Evolutionary conservation across 2,797 vertebrate genomes (phyloP).

Genomic region (Aphelocoma californica): DNA sequence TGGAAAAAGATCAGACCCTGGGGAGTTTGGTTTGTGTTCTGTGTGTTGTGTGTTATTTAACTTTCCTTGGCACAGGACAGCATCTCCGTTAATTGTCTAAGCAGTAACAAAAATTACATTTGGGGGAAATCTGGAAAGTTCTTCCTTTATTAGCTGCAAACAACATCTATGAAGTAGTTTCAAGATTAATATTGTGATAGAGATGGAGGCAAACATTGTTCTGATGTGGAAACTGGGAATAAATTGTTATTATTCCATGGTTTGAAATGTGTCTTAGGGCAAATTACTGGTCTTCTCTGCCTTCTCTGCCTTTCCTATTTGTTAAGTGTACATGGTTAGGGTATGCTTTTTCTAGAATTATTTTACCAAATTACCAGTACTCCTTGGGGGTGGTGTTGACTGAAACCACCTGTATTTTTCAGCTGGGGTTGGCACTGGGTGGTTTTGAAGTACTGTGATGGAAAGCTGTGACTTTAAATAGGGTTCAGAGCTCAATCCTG

Average conservation of each 20-base stretch:
- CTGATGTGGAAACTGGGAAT: background rate
- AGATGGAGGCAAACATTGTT: background rate
- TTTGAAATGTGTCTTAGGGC: background rate
- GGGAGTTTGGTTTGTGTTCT: background rate
- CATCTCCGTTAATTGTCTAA: background rate
- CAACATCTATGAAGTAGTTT: background rate
- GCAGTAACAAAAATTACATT: background rate
- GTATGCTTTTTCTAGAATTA: background rate
- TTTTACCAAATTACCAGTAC: background rate
- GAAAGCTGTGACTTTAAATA: background rate
- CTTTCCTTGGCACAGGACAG: slow-evolving; percentile 7
- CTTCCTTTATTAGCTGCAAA: background rate
- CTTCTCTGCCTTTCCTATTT: background rate
- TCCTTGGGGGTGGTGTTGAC: background rate
- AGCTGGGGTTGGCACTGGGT: background rate
- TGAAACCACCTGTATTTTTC: background rate
- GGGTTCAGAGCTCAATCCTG: background rate
- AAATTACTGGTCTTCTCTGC: background rate
- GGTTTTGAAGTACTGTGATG: background rate
- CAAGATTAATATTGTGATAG: background rate
- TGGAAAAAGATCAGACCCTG: background rate
- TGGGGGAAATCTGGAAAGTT: background rate
- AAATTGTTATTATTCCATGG: background rate
- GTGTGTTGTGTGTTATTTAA: background rate
- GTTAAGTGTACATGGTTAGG: background rate